Percentiles rank a stretch among this genome's conserved stretches.
phyloP scores from a whole-genome alignment of 2,113 vertebrate species.

The Hippocampus comes region DNA sequence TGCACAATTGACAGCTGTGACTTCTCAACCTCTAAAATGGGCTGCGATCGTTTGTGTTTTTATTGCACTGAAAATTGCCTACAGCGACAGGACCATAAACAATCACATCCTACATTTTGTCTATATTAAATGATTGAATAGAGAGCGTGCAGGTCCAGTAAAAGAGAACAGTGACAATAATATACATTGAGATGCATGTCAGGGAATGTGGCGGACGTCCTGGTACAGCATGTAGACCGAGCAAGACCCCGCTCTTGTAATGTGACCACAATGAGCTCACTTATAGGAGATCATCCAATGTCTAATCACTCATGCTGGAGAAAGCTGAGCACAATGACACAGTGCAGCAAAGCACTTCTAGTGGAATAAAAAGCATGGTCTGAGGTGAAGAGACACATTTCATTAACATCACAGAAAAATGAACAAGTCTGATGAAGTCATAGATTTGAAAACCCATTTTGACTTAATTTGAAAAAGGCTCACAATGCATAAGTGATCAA shows the following conservation, averaged over 20 bases:
- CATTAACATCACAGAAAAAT: slow-evolving; percentile 56
- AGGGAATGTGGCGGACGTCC: slow-evolving; percentile 3
- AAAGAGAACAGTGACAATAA: neutral
- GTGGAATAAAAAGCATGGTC: slow-evolving; percentile 50
- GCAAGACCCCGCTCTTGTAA: slow-evolving; percentile 16
- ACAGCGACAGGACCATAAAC: neutral
- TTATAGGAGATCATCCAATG: slow-evolving; percentile 19
- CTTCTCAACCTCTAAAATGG: neutral
- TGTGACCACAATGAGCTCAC: slow-evolving; percentile 18
- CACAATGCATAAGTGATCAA: slow-evolving; percentile 64
- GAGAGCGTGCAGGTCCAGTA: neutral
- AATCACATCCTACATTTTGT: too few relatives aligned
- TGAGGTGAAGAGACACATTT: slow-evolving; percentile 50
- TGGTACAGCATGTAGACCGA: slow-evolving; percentile 9
- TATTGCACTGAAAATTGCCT: neutral
- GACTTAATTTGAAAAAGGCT: slow-evolving; percentile 52
- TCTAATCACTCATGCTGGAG: slow-evolving; percentile 21
- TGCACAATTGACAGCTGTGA: neutral
- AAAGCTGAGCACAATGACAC: slow-evolving; percentile 40
- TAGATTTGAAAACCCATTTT: slow-evolving; percentile 48
- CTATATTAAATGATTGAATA: neutral
- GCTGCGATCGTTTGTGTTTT: neutral
- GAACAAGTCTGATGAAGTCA: slow-evolving; percentile 60
- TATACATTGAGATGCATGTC: neutral
- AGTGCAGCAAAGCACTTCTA: slow-evolving; percentile 31